Base-by-base conservation (phyloP, 2,113 vertebrate genomes). In the Sardina pilchardus region DNA sequence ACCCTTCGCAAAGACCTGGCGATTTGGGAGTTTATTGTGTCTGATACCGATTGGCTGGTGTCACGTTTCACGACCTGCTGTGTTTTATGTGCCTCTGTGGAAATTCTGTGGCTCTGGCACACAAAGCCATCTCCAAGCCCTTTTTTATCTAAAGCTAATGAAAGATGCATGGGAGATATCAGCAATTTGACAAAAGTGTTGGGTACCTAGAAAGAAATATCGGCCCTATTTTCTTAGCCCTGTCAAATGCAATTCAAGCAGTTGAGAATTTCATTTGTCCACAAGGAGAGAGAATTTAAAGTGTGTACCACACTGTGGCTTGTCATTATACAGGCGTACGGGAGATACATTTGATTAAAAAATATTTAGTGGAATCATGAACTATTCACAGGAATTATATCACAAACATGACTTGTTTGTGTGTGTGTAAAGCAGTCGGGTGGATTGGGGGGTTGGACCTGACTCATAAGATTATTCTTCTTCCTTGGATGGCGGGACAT, bases 91-190 rank as follows among this genome's bases (percentile, higher is more conserved):
- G 30, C 30, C 67, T 34, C 71, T 78, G 71, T 78, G 34, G 71
- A 78, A 26, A 63, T 63, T 63, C 59, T 26, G 24, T n/a, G 59
- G 59, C 21, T 26, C 59, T 4, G 26, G 59, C 21, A 63, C 34
- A 78, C 71, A 78, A 78, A 87, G 83, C 82, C 84, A 84, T 81
- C 88, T 82, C 83, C 26, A 83, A 43, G 81, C 43, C 8, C 26
- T 83, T 85, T 59, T 84, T 78, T 17, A 78, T 78, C 26, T 16
- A 17, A 78, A 17, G 30, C 71, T 14, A 16, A 34, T 78, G 30
- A 78, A 34, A 36, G 34, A 78, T 78, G 6, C 71, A 4, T 78
- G 59, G 59, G 59, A 63, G 59, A 9, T 26, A 63, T 21, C 26
- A 21, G 71, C 71, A 36, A 78, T 78, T 78, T 78, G 34, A 78